Percentiles rank a stretch among this genome's conserved stretches.
Evolutionary conservation across 2,113 vertebrate genomes (phyloP).

Genomic region (human): DNA sequence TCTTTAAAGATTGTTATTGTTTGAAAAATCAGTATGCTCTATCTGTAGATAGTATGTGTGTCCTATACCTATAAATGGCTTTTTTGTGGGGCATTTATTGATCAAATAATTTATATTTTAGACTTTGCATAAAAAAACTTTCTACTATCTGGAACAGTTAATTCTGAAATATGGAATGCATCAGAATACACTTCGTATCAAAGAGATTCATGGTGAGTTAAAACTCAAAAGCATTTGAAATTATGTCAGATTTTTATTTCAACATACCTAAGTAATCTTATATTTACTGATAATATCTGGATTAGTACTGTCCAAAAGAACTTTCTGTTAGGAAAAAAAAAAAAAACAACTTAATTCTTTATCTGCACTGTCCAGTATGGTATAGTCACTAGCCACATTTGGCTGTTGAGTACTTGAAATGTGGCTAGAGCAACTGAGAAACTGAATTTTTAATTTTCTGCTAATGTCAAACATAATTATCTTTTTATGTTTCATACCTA

Average conservation of each 20-base stretch:
- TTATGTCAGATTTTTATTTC: slow-evolving; percentile 29
- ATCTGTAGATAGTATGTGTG: not conserved
- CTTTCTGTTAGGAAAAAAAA: not conserved
- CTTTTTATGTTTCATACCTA: not conserved
- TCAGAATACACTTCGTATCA: slow-evolving; percentile 95
- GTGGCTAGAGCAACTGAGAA: not conserved
- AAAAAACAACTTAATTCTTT: slow-evolving; percentile 30
- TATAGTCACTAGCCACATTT: not conserved
- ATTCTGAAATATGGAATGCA: slow-evolving; percentile 97
- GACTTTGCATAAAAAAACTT: slow-evolving; percentile 98
- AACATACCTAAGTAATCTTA: not conserved
- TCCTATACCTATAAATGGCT: not conserved
- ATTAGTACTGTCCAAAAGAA: slow-evolving; percentile 15
- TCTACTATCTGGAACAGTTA: slow-evolving; percentile 97
- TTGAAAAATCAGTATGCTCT: slow-evolving; percentile 27
- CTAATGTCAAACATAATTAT: not conserved
- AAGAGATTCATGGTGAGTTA: slow-evolving; percentile 94
- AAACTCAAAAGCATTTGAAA: slow-evolving; percentile 19
- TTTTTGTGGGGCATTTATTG: not conserved
- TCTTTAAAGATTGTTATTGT: slow-evolving; percentile 28
- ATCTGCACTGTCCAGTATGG: not conserved
- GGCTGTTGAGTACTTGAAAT: slow-evolving; percentile 7
- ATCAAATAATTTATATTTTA: slow-evolving; percentile 74
- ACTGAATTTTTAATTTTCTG: slow-evolving; percentile 45
- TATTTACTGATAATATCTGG: slow-evolving; percentile 30